A percentile compares a stretch with the other conserved stretches of the same genome.
phyloP scores from a whole-genome alignment of 2,113 vertebrate genomes.

The Microtus pennsylvanicus region DNA sequence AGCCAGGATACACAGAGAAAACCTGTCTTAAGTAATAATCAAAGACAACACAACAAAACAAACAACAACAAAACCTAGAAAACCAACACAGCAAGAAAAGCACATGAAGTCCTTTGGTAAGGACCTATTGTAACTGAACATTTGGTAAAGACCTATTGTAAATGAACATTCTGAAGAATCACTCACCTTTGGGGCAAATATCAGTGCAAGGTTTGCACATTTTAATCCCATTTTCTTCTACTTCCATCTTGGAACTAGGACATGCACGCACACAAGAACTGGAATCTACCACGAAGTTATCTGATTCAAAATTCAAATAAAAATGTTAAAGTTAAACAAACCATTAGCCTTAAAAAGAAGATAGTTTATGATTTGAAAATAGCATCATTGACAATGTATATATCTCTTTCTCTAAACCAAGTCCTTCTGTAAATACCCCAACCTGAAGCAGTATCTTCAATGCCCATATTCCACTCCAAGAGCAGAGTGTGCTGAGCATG shows the following conservation, averaged over 20 bases:
- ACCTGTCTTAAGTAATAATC: not conserved
- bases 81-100: not conserved
- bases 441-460: not conserved
- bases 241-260: slow-evolving; percentile 99
- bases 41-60: not conserved
- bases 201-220: slow-evolving; percentile 99
- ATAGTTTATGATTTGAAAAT: not conserved
- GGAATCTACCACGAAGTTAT: slow-evolving; percentile 99
- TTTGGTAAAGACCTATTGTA: not conserved
- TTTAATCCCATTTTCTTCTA: slow-evolving; percentile 97
- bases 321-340: not conserved
- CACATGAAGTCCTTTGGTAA: not conserved
- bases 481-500: not conserved
- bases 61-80: not conserved
- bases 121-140: not conserved
- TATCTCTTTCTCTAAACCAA: not conserved
- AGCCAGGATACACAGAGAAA: not conserved
- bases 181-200: slow-evolving; percentile 98
- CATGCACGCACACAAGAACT: slow-evolving; percentile 98
- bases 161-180: not conserved
- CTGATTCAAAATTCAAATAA: slow-evolving; percentile 82
- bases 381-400: not conserved
- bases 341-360: not conserved
- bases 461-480: not conserved
- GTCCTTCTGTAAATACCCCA: not conserved